Conservation (phyloP, 1,140 invertebrate genomes). For the Batillaria attramentaria region DNA sequence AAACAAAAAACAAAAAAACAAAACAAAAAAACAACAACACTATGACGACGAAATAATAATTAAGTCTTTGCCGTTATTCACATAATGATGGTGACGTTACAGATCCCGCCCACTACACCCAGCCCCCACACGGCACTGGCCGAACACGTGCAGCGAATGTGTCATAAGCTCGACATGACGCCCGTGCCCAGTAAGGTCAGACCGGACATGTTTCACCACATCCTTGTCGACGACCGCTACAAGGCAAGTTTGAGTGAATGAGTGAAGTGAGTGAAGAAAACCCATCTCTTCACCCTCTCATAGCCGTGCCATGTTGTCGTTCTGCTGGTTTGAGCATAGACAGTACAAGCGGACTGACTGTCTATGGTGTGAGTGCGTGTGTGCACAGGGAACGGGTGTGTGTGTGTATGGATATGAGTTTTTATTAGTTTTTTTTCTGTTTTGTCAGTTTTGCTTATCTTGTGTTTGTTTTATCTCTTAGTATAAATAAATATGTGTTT, state of each 20-base stretch:
- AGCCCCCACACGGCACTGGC: background rate
- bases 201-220: background rate
- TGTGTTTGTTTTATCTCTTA: too few relatives aligned
- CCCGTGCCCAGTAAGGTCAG: background rate
- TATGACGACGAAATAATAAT: background rate
- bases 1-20: background rate
- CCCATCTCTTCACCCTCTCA: background rate
- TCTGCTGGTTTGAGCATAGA: background rate
- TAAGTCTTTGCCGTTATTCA: background rate
- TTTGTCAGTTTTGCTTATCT: too few relatives aligned
- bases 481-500: too few relatives aligned
- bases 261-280: background rate
- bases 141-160: conserved; percentile 13
- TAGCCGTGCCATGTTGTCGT: background rate
- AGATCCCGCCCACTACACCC: background rate
- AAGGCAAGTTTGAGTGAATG: background rate
- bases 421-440: background rate
- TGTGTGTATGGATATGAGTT: background rate
- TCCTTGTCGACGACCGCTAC: conserved; percentile 26
- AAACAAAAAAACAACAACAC: background rate
- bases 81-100: background rate
- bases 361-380: background rate
- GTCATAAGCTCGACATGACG: background rate
- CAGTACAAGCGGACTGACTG: too few relatives aligned
- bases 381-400: background rate